A percentile compares a stretch with the other conserved stretches of the same genome.
These are phyloP conservation scores for Plumapathes pennacea DNA, from an alignment of 92 coral and sea anemone genomes.

Conservation along the genomic window DNA sequence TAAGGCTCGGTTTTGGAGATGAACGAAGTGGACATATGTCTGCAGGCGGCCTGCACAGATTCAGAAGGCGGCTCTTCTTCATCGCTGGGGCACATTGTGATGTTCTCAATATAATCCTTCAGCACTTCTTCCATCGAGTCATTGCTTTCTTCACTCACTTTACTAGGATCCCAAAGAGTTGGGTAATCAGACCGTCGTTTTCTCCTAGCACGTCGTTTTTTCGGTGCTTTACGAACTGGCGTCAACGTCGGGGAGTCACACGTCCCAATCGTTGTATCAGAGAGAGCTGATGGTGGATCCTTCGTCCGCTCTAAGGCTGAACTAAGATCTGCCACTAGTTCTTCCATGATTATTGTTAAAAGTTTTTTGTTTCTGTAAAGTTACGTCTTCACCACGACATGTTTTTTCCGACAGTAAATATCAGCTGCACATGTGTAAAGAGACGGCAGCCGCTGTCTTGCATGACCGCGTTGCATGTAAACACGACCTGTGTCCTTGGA, in stretches of 20 bases:
- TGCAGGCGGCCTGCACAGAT: slow-evolving; percentile 46
- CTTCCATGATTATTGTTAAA: slow-evolving; percentile 52
- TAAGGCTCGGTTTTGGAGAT: slow-evolving; percentile 62
- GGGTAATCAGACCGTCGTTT: slow-evolving; percentile 89
- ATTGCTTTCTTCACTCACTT: slow-evolving; percentile 87
- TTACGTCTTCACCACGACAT: no score
- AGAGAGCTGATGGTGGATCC: slow-evolving; percentile 79
- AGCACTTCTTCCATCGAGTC: slow-evolving; percentile 96
- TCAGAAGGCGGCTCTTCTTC: slow-evolving; percentile 86
- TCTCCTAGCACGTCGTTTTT: slow-evolving; percentile 82
- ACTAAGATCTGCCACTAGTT: slow-evolving; percentile 74
- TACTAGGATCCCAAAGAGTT: slow-evolving; percentile 69
- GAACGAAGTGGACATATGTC: slow-evolving; percentile 61
- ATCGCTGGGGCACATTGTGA: slow-evolving; percentile 88
- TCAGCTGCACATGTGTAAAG: no score
- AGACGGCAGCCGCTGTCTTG: no score
- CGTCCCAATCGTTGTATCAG: slow-evolving; percentile 80
- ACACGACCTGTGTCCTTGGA: no score
- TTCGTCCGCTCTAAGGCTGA: slow-evolving; percentile 70
- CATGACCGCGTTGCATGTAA: no score
- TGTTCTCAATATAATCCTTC: slow-evolving; percentile 93
- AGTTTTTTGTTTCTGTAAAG: neutral
- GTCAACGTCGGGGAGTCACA: slow-evolving; percentile 82
- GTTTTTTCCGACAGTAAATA: no score
- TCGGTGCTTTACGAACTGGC: slow-evolving; percentile 67